These are phyloP conservation scores for Eupeodes luniger DNA, from an alignment of 2,888 invertebrate species.

Conservation along the genomic window DNA sequence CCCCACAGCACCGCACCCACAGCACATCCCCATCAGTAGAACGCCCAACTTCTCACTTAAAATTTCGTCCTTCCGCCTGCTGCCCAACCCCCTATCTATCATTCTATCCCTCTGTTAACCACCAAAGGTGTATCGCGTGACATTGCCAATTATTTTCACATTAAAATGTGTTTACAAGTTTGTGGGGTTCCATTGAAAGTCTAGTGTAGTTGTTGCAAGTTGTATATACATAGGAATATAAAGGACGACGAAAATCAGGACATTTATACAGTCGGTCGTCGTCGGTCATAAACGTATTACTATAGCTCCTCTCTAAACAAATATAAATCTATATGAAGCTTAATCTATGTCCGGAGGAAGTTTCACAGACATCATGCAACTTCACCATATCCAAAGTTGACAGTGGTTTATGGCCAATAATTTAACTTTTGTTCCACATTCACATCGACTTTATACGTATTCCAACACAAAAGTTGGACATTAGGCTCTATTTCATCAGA, in stretches of 20 bases:
- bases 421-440: conserved; percentile 60
- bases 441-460: too few relatives aligned
- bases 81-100: background rate
- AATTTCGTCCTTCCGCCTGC: background rate
- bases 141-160: conserved; percentile 73
- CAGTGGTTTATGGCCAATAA: conserved; percentile 73
- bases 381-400: conserved; percentile 61
- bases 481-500: conserved; percentile 50
- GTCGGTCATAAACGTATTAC: conserved; percentile 23
- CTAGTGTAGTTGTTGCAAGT: background rate
- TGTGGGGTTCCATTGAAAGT: conserved; percentile 34
- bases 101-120: background rate
- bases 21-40: too few relatives aligned
- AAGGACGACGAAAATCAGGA: conserved; percentile 24
- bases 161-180: conserved; percentile 70
- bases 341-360: conserved; percentile 57
- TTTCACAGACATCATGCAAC: conserved; percentile 67
- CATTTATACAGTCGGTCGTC: conserved; percentile 23
- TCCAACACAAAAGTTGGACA: conserved; percentile 34
- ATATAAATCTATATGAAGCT: background rate
- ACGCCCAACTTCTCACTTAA: conserved; percentile 2
- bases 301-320: background rate
- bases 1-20: background rate
- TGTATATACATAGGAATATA: background rate
- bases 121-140: conserved; percentile 64